Conservation (phyloP, 2,113 vertebrate genomes). For the Psephotus haematonotus region DNA sequence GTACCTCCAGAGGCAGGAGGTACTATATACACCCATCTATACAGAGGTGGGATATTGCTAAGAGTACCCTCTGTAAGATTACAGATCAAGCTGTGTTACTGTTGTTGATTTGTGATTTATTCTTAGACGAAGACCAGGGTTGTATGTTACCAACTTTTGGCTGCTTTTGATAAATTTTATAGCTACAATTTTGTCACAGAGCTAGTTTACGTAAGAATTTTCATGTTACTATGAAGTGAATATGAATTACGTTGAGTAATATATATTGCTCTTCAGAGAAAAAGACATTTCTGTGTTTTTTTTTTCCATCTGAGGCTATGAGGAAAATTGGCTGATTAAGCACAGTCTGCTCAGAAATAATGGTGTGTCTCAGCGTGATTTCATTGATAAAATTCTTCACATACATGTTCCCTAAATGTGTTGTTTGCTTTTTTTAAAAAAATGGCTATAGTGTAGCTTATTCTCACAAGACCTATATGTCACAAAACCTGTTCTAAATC, state of each 20-base stretch:
- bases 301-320: not conserved
- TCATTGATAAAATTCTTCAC: not conserved
- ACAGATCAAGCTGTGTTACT: not conserved
- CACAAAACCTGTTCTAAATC: not conserved
- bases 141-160: not conserved
- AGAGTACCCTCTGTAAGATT: not conserved
- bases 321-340: not conserved
- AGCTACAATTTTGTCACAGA: not conserved
- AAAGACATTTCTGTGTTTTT: not conserved
- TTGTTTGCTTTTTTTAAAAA: not conserved
- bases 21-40: not conserved
- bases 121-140: not conserved
- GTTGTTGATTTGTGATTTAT: not conserved
- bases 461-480: not conserved
- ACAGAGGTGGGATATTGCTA: accelerated
- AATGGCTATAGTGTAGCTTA: not conserved
- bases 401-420: not conserved
- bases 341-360: not conserved
- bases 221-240: not conserved
- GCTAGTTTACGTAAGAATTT: not conserved
- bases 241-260: not conserved
- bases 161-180: not conserved
- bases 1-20: not conserved
- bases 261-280: not conserved
- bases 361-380: not conserved